These are phyloP conservation scores for Hemistola chrysoprasaria DNA, from an alignment of 2,888 invertebrate genomes.

Conservation along the genomic window DNA sequence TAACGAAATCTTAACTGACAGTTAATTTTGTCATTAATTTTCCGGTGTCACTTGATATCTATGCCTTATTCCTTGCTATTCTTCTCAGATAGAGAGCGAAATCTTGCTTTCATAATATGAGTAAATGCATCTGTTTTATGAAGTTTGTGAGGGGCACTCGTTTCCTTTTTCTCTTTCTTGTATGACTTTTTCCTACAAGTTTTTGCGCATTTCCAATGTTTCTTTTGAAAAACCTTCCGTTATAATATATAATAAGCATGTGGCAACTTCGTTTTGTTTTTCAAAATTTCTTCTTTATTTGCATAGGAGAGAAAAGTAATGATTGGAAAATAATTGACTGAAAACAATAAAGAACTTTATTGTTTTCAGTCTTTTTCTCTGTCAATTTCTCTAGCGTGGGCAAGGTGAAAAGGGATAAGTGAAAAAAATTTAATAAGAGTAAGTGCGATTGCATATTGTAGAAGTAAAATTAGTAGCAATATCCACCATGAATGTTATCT, in stretches of 20 bases:
- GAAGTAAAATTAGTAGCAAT: no score
- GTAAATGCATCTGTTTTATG: conserved; percentile 17
- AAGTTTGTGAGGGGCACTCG: conserved; percentile 9
- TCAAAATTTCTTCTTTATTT: conserved; percentile 17
- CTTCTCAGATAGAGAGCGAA: conserved; percentile 9
- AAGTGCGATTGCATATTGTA: no score
- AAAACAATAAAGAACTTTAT: conserved; percentile 16
- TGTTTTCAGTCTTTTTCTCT: conserved; percentile 1
- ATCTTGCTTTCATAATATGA: conserved; percentile 10
- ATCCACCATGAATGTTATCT: no score
- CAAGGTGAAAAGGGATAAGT: no score
- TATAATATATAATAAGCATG: conserved; percentile 13
- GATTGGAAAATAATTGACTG: no score
- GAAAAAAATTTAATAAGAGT: no score
- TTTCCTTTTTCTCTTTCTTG: conserved; percentile 19
- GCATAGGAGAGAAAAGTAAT: conserved; percentile 8
- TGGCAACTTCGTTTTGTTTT: conserved; percentile 17
- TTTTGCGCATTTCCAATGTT: conserved; percentile 13
- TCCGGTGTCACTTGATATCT: conserved; percentile 17
- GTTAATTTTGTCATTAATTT: no score
- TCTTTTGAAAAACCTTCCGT: conserved; percentile 24
- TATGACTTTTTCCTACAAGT: conserved; percentile 11
- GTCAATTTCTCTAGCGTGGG: conserved; percentile 19
- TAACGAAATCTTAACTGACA: no score
- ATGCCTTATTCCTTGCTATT: conserved; percentile 6